Evolutionary conservation across 2,113 vertebrate species (phyloP).

Genomic region (Thamnophis sirtalis): DNA sequence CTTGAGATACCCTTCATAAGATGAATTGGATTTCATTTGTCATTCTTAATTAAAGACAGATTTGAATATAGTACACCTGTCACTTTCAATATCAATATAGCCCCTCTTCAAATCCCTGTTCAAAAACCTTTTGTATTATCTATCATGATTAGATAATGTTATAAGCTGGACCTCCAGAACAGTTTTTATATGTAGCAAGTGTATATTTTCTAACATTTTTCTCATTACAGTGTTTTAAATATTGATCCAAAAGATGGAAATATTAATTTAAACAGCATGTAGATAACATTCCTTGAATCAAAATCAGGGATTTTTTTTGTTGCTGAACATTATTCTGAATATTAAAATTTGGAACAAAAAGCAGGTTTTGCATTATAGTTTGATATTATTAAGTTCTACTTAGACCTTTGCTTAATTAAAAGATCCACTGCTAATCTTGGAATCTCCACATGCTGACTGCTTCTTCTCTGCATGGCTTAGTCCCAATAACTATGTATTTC

Average conservation of each 20-base stretch:
- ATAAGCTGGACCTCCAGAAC: neutral
- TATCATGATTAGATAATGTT: neutral
- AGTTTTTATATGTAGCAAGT: neutral
- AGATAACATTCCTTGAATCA: neutral
- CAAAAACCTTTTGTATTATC: neutral
- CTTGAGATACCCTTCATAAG: neutral
- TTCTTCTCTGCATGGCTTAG: neutral
- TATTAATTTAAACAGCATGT: neutral
- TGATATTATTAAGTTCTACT: neutral
- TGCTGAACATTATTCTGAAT: neutral
- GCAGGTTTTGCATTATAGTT: neutral
- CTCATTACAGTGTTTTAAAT: neutral
- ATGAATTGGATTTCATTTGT: neutral
- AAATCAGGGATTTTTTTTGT: neutral
- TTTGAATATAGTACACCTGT: neutral
- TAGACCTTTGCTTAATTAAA: neutral
- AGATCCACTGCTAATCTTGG: neutral
- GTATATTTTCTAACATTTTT: constrained; percentile 7
- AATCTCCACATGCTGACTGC: neutral
- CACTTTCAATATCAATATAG: neutral
- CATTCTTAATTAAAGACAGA: neutral
- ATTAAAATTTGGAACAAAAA: neutral
- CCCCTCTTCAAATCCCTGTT: neutral
- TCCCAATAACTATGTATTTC: neutral
- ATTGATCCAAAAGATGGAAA: neutral